These are phyloP conservation scores for Coturnix japonica DNA, from an alignment of 2,113 vertebrate genomes.

Conservation along the genomic window DNA sequence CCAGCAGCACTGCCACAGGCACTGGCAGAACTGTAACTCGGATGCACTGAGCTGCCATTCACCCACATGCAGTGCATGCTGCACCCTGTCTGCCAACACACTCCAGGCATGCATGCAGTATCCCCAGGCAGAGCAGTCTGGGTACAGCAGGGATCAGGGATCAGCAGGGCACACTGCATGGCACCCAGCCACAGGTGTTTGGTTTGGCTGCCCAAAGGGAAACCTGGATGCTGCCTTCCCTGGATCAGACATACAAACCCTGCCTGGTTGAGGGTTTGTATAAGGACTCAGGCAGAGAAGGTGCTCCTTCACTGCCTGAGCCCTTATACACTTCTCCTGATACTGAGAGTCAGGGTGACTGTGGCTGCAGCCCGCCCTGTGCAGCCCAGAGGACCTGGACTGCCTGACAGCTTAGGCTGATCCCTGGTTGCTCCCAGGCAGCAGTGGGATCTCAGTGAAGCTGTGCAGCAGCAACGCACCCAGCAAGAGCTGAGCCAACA, in stretches of 20 bases:
- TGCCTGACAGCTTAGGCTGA: not conserved
- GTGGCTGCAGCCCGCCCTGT: not conserved
- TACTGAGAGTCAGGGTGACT: not conserved
- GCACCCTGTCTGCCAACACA: not conserved
- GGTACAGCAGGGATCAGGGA: not conserved
- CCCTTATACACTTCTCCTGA: no score
- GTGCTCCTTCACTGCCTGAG: no score
- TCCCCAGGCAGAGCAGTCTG: not conserved
- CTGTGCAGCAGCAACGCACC: not conserved
- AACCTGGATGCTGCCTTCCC: not conserved
- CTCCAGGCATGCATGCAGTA: not conserved
- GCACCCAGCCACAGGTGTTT: not conserved
- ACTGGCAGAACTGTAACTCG: not conserved
- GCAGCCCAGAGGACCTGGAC: not conserved
- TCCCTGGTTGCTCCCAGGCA: not conserved
- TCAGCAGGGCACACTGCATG: rapidly evolving
- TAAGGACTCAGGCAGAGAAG: not conserved
- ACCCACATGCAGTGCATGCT: rapidly evolving
- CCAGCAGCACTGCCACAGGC: not conserved
- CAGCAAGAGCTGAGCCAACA: not conserved
- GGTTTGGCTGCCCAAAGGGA: not conserved
- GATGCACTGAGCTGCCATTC: not conserved
- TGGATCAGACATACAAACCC: not conserved
- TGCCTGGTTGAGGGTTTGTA: rapidly evolving
- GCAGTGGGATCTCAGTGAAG: not conserved